Evolutionary conservation across 1,140 invertebrate species (phyloP).

Genomic region (Neotoxoptera formosana): DNA sequence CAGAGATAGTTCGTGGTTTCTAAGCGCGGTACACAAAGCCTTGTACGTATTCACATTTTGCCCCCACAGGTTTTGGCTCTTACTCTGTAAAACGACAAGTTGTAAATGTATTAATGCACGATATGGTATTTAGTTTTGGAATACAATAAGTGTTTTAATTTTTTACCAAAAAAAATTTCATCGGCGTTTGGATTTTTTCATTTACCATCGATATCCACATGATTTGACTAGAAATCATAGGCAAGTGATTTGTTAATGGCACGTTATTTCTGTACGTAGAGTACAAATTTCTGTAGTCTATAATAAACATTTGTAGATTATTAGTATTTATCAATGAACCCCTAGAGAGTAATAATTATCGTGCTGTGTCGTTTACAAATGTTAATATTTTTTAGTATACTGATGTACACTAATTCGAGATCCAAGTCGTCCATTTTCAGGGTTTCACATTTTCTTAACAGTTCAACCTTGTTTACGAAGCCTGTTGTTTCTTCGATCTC

Average conservation of each 20-base stretch:
- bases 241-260: not conserved
- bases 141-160: not conserved
- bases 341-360: not conserved
- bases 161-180: constrained; percentile 32
- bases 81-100: not conserved
- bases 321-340: not conserved
- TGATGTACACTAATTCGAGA: not conserved
- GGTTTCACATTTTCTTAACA: not conserved
- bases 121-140: not conserved
- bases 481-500: constrained; percentile 2
- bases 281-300: constrained; percentile 29
- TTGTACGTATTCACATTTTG: not conserved
- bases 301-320: not conserved
- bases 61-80: not conserved
- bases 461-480: not conserved
- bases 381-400: not conserved
- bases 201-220: constrained; percentile 1
- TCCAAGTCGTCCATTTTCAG: not conserved
- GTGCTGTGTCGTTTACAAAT: not conserved
- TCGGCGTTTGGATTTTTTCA: constrained; percentile 15
- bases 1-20: not conserved
- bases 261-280: not conserved
- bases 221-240: not conserved
- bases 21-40: not conserved
- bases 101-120: not conserved